Conservation (phyloP, 1,140 invertebrate species). For the Octopus sinensis region DNA sequence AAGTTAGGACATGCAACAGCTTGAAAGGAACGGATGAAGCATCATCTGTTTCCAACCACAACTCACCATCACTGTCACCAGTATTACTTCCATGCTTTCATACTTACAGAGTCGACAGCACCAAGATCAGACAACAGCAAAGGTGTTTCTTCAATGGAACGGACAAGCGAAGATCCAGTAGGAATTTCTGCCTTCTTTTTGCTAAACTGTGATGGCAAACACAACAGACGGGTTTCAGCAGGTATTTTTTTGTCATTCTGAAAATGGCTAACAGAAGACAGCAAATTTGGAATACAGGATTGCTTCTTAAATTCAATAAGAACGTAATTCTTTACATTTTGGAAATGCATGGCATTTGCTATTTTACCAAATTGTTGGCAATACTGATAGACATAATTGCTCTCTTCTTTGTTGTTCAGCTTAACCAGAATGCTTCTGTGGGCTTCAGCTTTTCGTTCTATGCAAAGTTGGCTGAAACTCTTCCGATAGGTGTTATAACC, state of each 20-base stretch:
- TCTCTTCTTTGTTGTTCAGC: constrained; percentile 45
- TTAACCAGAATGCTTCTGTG: constrained; percentile 59
- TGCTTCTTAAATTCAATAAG: constrained; percentile 49
- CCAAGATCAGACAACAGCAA: not conserved
- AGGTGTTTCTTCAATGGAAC: not conserved
- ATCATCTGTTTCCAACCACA: no score
- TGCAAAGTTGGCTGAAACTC: not conserved
- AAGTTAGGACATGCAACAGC: no score
- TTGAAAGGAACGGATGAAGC: no score
- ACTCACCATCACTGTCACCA: no score
- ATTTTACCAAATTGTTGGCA: constrained; percentile 43
- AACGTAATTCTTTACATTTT: constrained; percentile 42
- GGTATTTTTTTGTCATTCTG: constrained; percentile 32
- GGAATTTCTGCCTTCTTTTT: not conserved
- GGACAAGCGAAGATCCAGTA: not conserved
- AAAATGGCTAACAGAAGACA: constrained; percentile 33
- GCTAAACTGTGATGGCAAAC: not conserved
- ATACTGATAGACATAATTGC: constrained; percentile 37
- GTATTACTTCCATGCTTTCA: not conserved
- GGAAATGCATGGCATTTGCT: constrained; percentile 44
- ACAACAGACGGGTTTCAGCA: constrained; percentile 23
- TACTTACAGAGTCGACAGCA: not conserved
- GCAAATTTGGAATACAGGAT: constrained; percentile 25
- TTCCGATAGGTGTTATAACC: not conserved
- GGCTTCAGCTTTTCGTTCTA: constrained; percentile 61